A percentile compares a stretch with the other conserved stretches of the same genome.
Evolutionary conservation across 2,888 invertebrate species (phyloP).

Genomic region (Atherix ibis): DNA sequence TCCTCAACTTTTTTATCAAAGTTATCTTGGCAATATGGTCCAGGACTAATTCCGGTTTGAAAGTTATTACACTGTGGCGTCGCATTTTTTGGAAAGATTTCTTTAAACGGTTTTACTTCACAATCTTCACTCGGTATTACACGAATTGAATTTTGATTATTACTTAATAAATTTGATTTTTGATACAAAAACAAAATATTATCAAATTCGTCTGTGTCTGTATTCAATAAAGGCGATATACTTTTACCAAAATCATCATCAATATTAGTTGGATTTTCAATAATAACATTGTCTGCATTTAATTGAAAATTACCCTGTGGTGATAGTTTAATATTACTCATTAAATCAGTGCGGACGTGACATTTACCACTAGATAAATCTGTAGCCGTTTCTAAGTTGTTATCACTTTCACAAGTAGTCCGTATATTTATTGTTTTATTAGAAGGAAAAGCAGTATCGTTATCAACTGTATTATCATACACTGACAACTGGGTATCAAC

Average conservation of each 20-base stretch:
- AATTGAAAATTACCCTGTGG: neutral
- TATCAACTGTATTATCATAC: slow-evolving; percentile 5
- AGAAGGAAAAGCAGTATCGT: slow-evolving; percentile 5
- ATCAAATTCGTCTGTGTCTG: too few relatives aligned
- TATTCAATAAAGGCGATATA: slow-evolving; percentile 5
- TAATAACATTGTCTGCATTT: neutral
- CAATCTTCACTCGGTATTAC: neutral
- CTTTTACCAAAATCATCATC: slow-evolving; percentile 6
- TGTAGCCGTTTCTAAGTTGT: slow-evolving; percentile 10
- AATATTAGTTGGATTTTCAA: slow-evolving; percentile 1
- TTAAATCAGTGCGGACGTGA: slow-evolving; percentile 9
- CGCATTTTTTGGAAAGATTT: slow-evolving; percentile 1
- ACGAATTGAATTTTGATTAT: too few relatives aligned
- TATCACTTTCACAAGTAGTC: slow-evolving; percentile 12
- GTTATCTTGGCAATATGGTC: slow-evolving; percentile 7
- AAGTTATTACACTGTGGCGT: slow-evolving; percentile 6
- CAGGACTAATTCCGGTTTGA: slow-evolving; percentile 2
- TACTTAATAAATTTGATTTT: too few relatives aligned
- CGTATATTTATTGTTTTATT: neutral
- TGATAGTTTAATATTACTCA: slow-evolving; percentile 1
- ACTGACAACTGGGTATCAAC: slow-evolving; percentile 7
- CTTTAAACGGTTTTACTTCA: slow-evolving; percentile 1
- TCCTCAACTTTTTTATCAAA: slow-evolving; percentile 6
- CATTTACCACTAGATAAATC: slow-evolving; percentile 6
- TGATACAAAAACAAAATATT: too few relatives aligned